These are phyloP conservation scores for Lasioglossum malachurum DNA, from an alignment of 2,888 invertebrate genomes.

Conservation along the genomic window DNA sequence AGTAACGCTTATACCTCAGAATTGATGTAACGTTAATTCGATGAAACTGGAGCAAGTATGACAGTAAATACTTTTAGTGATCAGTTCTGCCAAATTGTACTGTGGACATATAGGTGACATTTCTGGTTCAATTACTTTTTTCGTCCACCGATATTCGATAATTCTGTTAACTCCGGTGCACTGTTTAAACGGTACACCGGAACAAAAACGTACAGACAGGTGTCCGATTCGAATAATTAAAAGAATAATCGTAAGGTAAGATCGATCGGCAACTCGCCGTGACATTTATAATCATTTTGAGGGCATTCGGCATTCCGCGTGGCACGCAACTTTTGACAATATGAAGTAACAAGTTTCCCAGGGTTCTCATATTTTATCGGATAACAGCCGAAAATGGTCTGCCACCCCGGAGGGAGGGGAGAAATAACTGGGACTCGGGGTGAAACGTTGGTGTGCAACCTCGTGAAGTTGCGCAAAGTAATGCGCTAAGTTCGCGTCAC, in stretches of 20 bases:
- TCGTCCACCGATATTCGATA: not conserved
- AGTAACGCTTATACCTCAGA: not conserved
- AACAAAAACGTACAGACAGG: too few relatives aligned
- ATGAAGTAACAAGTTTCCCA: constrained; percentile 42
- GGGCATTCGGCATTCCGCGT: not conserved
- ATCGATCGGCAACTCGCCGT: not conserved
- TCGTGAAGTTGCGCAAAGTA: constrained; percentile 62
- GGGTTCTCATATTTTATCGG: constrained; percentile 19
- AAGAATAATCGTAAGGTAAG: not conserved
- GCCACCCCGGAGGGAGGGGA: not conserved
- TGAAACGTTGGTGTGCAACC: constrained; percentile 28
- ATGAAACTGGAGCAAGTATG: not conserved
- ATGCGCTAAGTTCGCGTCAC: constrained; percentile 56
- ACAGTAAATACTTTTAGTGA: not conserved
- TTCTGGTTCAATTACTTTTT: not conserved
- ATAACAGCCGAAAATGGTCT: constrained; percentile 42
- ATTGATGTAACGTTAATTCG: not conserved
- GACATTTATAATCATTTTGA: constrained; percentile 26
- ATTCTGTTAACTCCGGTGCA: not conserved
- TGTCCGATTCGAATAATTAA: not conserved
- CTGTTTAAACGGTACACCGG: not conserved
- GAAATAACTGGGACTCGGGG: constrained; percentile 51
- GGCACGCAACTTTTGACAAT: constrained; percentile 35
- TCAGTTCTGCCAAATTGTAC: not conserved
- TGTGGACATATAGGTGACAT: not conserved